Conservation (phyloP, 1,140 invertebrate genomes). For the Drosophila sucinea region DNA sequence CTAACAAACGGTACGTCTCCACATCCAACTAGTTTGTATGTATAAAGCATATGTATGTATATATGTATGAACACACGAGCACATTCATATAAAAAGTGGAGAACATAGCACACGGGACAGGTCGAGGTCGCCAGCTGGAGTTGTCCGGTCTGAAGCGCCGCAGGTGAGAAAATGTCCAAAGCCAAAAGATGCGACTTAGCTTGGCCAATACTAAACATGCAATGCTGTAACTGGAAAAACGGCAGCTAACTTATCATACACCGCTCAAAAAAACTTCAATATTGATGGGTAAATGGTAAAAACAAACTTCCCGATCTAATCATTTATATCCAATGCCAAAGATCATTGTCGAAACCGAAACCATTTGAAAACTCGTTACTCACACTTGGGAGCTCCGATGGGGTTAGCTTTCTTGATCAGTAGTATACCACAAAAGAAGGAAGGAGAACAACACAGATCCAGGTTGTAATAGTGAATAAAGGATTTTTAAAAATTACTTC, state of each 20-base stretch:
- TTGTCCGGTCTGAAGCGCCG: constrained; percentile 50
- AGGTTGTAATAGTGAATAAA: too few relatives aligned
- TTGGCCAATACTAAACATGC: constrained; percentile 44
- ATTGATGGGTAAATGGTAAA: background rate
- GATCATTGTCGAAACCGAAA: too few relatives aligned
- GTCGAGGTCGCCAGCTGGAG: constrained; percentile 65
- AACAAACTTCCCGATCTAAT: background rate
- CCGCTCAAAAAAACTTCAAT: background rate
- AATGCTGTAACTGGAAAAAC: constrained; percentile 18
- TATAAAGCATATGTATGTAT: constrained; percentile 33
- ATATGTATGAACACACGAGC: constrained; percentile 15
- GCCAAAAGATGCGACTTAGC: constrained; percentile 44
- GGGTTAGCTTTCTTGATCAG: too few relatives aligned
- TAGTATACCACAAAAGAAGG: too few relatives aligned
- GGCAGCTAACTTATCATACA: background rate
- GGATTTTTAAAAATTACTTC: too few relatives aligned
- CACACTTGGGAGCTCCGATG: too few relatives aligned
- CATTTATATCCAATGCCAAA: background rate
- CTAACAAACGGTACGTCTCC: constrained; percentile 23
- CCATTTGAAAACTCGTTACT: too few relatives aligned
- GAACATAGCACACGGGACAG: constrained; percentile 58
- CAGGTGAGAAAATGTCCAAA: constrained; percentile 69
- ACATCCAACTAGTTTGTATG: constrained; percentile 12
- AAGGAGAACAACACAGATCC: too few relatives aligned
- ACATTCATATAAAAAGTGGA: constrained; percentile 40